Evolutionary conservation across 2,888 invertebrate genomes (phyloP).

Genomic region (Argyra leucocephala): DNA sequence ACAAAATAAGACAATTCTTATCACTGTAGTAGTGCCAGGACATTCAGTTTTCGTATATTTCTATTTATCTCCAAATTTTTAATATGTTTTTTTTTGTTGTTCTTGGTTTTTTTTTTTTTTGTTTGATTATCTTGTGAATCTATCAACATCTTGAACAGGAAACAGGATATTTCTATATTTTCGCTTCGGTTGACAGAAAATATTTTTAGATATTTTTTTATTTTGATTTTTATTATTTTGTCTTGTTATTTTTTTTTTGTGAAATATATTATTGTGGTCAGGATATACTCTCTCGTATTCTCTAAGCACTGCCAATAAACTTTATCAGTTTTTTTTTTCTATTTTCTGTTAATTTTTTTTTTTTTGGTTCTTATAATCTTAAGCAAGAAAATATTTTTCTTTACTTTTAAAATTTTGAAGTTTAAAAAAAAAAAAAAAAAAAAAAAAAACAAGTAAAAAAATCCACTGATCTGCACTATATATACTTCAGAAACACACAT

Average conservation of each 20-base stretch:
- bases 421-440: background rate
- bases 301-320: background rate
- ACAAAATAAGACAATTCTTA: too few species aligned
- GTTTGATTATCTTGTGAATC: too few species aligned
- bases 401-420: background rate
- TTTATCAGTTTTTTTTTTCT: background rate
- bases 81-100: background rate
- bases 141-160: conserved; percentile 3
- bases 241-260: background rate
- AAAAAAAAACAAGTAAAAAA: background rate
- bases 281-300: too few species aligned
- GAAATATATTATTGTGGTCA: background rate
- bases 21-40: too few species aligned
- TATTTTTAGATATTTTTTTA: background rate
- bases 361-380: background rate
- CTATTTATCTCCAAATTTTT: background rate
- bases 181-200: conserved; percentile 3
- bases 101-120: background rate
- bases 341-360: background rate
- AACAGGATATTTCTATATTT: conserved; percentile 4
- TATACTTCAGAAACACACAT: too few species aligned
- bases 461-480: background rate
- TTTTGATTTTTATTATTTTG: too few species aligned
- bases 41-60: background rate
- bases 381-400: background rate